Percentiles rank a stretch among this genome's conserved stretches.
These are phyloP conservation scores for Alexandromys fortis DNA, from an alignment of 2,113 vertebrate genomes.

Conservation along the genomic window DNA sequence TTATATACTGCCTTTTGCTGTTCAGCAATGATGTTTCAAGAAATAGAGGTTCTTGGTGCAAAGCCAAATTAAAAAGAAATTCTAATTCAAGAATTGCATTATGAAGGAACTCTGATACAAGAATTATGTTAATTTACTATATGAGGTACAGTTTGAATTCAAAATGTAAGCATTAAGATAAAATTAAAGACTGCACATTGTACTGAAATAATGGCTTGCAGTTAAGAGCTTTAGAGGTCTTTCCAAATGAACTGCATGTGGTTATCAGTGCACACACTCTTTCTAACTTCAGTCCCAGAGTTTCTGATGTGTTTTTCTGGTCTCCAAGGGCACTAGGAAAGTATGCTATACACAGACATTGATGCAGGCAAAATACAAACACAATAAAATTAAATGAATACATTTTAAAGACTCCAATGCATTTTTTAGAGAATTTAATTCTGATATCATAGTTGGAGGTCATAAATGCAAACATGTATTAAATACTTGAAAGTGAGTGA, in stretches of 20 bases:
- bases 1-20: neutral
- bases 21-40: neutral
- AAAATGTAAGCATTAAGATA: neutral
- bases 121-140: neutral
- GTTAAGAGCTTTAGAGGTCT: neutral
- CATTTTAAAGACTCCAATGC: neutral
- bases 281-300: neutral
- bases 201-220: neutral
- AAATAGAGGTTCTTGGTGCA: neutral
- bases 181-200: neutral
- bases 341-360: neutral
- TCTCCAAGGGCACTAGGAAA: neutral
- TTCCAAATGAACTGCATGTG: neutral
- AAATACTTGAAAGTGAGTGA: neutral
- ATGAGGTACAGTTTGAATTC: neutral
- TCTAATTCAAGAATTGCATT: too few relatives aligned
- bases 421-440: neutral
- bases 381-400: neutral
- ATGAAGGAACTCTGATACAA: neutral
- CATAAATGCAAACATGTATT: neutral
- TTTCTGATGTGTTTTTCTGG: neutral
- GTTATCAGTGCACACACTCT: neutral
- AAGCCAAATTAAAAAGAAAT: neutral
- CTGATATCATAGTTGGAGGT: neutral
- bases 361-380: neutral